These are phyloP conservation scores for Artemia sp. DNA, from an alignment of 2,888 invertebrate genomes.

Conservation along the genomic window DNA sequence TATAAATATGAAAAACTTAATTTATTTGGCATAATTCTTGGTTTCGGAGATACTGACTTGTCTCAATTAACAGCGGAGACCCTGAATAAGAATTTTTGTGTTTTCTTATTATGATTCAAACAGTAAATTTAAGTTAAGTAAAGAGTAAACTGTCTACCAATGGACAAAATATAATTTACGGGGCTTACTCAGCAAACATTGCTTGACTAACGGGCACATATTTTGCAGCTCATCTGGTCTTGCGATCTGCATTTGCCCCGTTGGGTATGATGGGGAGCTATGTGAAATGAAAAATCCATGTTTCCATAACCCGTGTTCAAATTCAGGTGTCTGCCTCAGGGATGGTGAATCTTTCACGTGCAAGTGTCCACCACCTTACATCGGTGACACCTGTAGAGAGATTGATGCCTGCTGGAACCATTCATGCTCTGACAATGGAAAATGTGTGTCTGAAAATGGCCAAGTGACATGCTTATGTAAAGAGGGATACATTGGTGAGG, in stretches of 20 bases:
- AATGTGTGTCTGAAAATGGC: neutral
- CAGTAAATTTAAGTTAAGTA: too few relatives aligned
- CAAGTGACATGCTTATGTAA: neutral
- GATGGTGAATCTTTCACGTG: slow-evolving; percentile 3
- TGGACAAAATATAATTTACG: too few relatives aligned
- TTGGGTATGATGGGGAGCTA: slow-evolving; percentile 18
- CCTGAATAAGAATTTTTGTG: too few relatives aligned
- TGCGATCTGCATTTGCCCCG: slow-evolving; percentile 17
- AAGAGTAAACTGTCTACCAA: too few relatives aligned
- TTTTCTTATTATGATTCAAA: too few relatives aligned
- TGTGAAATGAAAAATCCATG: slow-evolving; percentile 19
- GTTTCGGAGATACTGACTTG: too few relatives aligned
- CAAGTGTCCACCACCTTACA: neutral
- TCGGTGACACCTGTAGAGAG: neutral
- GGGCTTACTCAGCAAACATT: too few relatives aligned
- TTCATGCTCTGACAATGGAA: neutral
- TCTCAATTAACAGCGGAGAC: too few relatives aligned
- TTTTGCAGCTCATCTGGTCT: slow-evolving; percentile 8
- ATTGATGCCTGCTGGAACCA: neutral
- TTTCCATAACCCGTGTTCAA: neutral
- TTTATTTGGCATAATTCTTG: too few relatives aligned
- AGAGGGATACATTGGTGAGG: slow-evolving; percentile 6
- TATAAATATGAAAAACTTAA: too few relatives aligned
- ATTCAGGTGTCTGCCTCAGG: neutral
- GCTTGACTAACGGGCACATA: neutral